Evolutionary conservation across 2,797 vertebrate species (phyloP), one percentile per base, ranked within the genome.

Genomic region (Labroides dimidiatus): DNA sequence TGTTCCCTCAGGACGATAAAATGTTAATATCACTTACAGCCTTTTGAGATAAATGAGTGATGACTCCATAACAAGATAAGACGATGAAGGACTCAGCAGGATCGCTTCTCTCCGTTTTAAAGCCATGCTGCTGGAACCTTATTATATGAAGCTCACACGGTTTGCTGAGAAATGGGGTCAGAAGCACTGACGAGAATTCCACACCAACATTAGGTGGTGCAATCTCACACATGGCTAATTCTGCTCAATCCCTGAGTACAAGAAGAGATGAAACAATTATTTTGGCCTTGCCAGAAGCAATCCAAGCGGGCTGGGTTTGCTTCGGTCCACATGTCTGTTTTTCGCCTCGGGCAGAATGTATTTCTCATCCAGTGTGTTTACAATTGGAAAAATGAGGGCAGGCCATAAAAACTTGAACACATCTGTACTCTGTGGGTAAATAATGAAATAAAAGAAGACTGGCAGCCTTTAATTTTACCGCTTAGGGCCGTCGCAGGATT

Each of bases 141-240:
- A 64, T 84, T 68, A 77, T 20, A 41, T 49, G 55, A 51, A 19
- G 54, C 65, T 60, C 73, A 57, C 60, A 43, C 2, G n/a, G 45
- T 54, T n/a, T 17, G 53, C 49, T 48, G 74, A 70, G 71, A 23
- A 72, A 75, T n/a, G 54, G 59, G 72, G 72, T 63, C 51, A 50
- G 69, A 69, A 80, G 33, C 5, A 53, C 59, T 2, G 74, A 77
- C 74, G 64, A 80, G 69, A 57, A 53, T 49, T 67, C 57, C 56
- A 43, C 36, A 19, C n/a, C 55, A 66, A 70, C 74, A 71, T 80
- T 54, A 64, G 73, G 63, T 44, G 69, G 48, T 50, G 53, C 69
- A 82, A 82, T 81, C 72, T 81, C 80, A 78, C 86, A 86, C 84
- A 75, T 43, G 81, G 69, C 48, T 89, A 81, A 77, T 77, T 79